Percentiles rank a stretch among this genome's conserved stretches.
These are phyloP conservation scores for Pristionchus entomophagus DNA, from an alignment of 2,888 invertebrate genomes.

Conservation along the genomic window DNA sequence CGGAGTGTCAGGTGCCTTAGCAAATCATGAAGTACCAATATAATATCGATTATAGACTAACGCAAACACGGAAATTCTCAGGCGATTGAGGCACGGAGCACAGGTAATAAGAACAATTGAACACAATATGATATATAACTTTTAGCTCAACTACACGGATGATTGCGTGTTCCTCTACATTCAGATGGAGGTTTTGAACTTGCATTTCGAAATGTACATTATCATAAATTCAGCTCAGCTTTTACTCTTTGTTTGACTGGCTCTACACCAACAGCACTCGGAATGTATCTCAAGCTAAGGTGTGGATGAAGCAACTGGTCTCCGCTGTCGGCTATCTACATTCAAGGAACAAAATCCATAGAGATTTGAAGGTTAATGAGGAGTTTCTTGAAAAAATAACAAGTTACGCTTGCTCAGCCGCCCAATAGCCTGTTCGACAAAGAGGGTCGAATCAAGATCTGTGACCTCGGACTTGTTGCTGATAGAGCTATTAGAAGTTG, in stretches of 20 bases:
- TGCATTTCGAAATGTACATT: no score
- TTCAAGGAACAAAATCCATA: not conserved
- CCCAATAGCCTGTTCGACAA: no score
- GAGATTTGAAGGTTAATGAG: conserved; percentile 5
- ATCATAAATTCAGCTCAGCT: not conserved
- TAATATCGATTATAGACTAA: not conserved
- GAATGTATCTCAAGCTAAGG: not conserved
- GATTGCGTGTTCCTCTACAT: not conserved
- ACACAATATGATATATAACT: no score
- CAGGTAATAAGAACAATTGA: no score
- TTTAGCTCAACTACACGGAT: not conserved
- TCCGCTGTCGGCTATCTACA: not conserved
- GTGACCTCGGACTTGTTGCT: no score
- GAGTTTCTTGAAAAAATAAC: no score
- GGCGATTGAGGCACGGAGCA: not conserved
- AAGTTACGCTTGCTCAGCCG: no score
- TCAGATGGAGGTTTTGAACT: not conserved
- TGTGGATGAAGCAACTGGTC: not conserved
- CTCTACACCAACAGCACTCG: not conserved
- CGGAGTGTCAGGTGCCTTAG: not conserved
- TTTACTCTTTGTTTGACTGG: not conserved
- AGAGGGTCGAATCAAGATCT: no score
- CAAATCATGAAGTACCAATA: not conserved
- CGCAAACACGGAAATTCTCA: not conserved
- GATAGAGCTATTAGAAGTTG: no score